These are phyloP conservation scores for Poecilus cupreus DNA, from an alignment of 2,888 invertebrate species.

Conservation along the genomic window DNA sequence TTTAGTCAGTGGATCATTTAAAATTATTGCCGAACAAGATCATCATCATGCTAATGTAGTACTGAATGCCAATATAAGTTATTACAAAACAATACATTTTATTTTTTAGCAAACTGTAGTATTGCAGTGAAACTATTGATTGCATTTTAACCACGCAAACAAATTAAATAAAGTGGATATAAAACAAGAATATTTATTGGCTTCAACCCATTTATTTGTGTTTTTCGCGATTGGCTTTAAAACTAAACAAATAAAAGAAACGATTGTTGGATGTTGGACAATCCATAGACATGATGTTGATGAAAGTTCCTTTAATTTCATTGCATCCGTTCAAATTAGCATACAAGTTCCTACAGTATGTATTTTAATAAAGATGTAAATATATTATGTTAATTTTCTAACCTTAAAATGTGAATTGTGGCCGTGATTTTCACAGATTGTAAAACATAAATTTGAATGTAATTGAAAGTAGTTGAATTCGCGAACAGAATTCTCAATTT, in stretches of 20 bases:
- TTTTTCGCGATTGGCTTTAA: too few relatives aligned
- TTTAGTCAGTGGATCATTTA: neutral
- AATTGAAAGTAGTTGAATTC: neutral
- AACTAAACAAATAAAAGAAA: too few relatives aligned
- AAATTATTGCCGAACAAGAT: too few relatives aligned
- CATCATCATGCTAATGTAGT: too few relatives aligned
- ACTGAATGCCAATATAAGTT: too few relatives aligned
- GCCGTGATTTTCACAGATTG: neutral
- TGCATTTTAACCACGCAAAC: too few relatives aligned
- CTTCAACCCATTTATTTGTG: neutral
- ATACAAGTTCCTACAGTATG: neutral
- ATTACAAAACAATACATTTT: too few relatives aligned
- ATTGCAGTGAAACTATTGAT: too few relatives aligned
- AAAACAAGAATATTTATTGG: neutral
- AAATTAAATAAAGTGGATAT: too few relatives aligned
- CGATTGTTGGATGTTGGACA: neutral
- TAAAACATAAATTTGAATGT: neutral
- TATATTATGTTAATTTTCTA: constrained; percentile 1
- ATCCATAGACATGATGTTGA: neutral
- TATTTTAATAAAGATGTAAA: constrained; percentile 13
- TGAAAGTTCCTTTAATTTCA: neutral
- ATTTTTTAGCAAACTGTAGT: too few relatives aligned
- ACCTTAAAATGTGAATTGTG: neutral
- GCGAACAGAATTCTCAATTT: neutral
- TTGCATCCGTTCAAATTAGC: constrained; percentile 9